These are phyloP conservation scores for Meliscaeva auricollis DNA, from an alignment of 2,888 invertebrate genomes.

Conservation along the genomic window DNA sequence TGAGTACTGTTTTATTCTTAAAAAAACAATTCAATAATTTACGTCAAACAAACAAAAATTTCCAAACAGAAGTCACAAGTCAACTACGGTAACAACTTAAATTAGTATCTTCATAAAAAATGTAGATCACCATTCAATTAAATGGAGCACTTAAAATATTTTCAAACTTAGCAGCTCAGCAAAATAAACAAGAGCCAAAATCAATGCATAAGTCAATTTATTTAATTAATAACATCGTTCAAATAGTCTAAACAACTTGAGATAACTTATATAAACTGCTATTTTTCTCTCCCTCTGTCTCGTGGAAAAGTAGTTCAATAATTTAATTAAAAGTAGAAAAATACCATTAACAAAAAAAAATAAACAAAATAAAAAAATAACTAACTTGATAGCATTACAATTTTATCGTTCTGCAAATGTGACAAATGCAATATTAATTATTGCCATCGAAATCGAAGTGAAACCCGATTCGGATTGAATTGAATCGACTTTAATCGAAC, in stretches of 20 bases:
- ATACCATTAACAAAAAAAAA: background rate
- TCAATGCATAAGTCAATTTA: conserved; percentile 26
- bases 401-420: conserved; percentile 48
- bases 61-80: background rate
- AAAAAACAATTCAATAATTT: no score
- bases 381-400: conserved; percentile 18
- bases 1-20: no score
- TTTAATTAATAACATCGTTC: conserved; percentile 45
- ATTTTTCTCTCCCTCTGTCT: background rate
- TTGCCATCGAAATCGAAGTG: conserved; percentile 54
- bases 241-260: conserved; percentile 26
- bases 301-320: conserved; percentile 52
- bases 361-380: no score
- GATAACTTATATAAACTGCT: conserved; percentile 21
- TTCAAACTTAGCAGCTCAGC: background rate
- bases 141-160: background rate
- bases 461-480: conserved; percentile 37
- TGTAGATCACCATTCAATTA: conserved; percentile 1
- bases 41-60: no score
- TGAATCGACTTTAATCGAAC: conserved; percentile 10
- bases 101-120: conserved; percentile 14
- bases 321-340: conserved; percentile 48
- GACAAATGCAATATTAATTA: conserved; percentile 71
- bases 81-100: background rate
- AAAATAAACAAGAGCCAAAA: background rate